phyloP scores from a whole-genome alignment of 2,888 invertebrate species.

The Trichacis sp. region DNA sequence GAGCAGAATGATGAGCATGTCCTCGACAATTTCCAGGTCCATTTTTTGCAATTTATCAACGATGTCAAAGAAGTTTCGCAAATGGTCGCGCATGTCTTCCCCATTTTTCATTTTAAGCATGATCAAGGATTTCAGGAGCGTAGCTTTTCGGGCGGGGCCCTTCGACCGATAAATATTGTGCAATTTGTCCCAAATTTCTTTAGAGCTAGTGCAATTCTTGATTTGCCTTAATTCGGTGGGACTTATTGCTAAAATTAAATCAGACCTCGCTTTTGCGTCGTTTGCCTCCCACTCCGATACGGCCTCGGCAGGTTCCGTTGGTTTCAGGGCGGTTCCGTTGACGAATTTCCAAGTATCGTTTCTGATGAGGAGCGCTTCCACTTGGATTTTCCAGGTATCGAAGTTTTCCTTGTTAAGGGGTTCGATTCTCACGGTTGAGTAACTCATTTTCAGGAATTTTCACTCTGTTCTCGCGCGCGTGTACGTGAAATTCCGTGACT shows the following conservation, averaged over 20 bases:
- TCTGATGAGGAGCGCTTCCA: slow-evolving; percentile 9
- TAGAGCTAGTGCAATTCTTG: background rate
- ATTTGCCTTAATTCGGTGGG: slow-evolving; percentile 3
- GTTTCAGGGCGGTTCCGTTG: background rate
- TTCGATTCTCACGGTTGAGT: slow-evolving; percentile 1
- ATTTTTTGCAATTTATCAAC: slow-evolving; percentile 11
- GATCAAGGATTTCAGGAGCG: slow-evolving; percentile 14
- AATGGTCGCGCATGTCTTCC: slow-evolving; percentile 24
- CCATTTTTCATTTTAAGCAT: slow-evolving; percentile 16
- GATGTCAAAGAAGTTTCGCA: slow-evolving; percentile 18
- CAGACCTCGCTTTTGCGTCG: slow-evolving; percentile 7
- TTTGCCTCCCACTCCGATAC: background rate
- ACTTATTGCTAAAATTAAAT: slow-evolving; percentile 5
- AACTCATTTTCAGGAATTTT: slow-evolving; percentile 2
- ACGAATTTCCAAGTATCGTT: slow-evolving; percentile 15
- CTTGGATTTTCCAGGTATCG: slow-evolving; percentile 10
- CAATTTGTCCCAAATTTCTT: slow-evolving; percentile 2
- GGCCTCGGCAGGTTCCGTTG: background rate
- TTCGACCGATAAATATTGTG: slow-evolving; percentile 16
- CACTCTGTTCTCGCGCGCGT: background rate
- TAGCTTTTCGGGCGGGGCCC: slow-evolving; percentile 19
- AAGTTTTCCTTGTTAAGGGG: background rate
- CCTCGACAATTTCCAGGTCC: slow-evolving; percentile 11
- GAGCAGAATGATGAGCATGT: slow-evolving; percentile 6
- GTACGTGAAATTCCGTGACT: too few species aligned